Evolutionary conservation across 2,113 vertebrate genomes (phyloP), one percentile per base, ranked within the genome.

Genomic region (Channa argus): DNA sequence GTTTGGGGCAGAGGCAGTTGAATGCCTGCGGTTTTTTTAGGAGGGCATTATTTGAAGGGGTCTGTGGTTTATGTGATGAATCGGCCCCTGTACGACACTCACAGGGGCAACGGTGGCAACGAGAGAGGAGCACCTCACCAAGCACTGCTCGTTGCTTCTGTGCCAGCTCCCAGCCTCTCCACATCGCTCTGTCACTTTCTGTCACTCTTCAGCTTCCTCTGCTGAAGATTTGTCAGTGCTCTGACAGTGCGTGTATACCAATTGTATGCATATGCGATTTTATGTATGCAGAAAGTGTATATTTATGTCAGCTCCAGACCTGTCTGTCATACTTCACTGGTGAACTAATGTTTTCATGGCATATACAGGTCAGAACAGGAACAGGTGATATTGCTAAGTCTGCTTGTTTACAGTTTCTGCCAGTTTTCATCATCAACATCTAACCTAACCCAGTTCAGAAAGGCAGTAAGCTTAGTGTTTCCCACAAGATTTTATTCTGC

Each of bases 1-100:
- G 66, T 82, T 90, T 71, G 66, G 55, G 73, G 72, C 83, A 7
- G 58, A 47, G 63, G 2, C 71, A 51, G 58, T 74, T 74, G 79
- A 87, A 45, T 7, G 60, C 74, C 38, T 85, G 74, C 79, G 71
- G 50, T 39, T 73, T 71, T 59, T 84, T 71, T 56, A 50, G 41
- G 60, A 65, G 37, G 58, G 73, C 66, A 59, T 71, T 71, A 70
- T 74, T 69, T 41, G 44, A 44, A 41, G 15, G 8, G 61, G 39
- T 39, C 54, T 37, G 51, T 11, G 33, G 66, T 74, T 77, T 58
- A 53, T 47, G 65, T 52, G 64, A 64, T 47, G 45, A 66, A 36
- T 37, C 56, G 43, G 15, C 53, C 45, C 49, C 46, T 13, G 49
- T 33, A 5, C 0, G 8, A 4, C n/a, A 38, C 59, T 77, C 69